Evolutionary conservation across 2,888 invertebrate species (phyloP), one percentile per base, ranked within the genome.

Genomic region (Eupithecia subumbrata): DNA sequence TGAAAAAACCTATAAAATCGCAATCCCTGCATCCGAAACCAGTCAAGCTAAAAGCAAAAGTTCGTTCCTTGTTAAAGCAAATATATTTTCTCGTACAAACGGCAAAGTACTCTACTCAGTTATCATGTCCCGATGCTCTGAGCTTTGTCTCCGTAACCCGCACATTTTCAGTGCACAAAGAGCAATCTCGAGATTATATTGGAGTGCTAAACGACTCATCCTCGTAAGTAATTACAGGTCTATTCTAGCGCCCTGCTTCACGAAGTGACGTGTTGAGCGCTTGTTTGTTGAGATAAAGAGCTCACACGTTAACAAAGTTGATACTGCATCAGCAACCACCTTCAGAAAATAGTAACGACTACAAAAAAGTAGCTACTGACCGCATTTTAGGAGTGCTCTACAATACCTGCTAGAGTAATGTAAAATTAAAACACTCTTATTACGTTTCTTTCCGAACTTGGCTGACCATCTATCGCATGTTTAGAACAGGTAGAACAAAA

Each of bases 121-220:
- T 77, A 71, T 73, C 74, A 72, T 71, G 77, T 71, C 68, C 70
- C 71, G 73, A 76, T 64, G 69, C 71, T 74, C 72, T 72, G 52
- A 69, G 66, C 74, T 72, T 76, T 78, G 72, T 73, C 73, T 78
- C 56, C 37, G 63, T 22, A 56, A 52, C 71, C 30, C 52, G 37
- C 72, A 73, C 69, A 72, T 74, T 73, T 43, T 71, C 60, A 66
- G 66, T 71, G 60, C 69, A 71, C 74, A 78, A 75, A 73, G 52
- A 71, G 70, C n/a, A 37, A 56, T 56, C 67, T 60, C 45, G 48
- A 69, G 22, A 70, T 70, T 45, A 69, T 70, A 56, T 64, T 64
- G 69, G 37, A 69, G 40, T 56, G 34, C 40, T 72, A 48, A 30
- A 43, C 25, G 60, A 75, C 18, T 40, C 34, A 64, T 69, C 18